Evolutionary conservation across 2,113 vertebrate genomes (phyloP), one percentile per base, ranked within the genome.

Genomic region (Haliaeetus leucogaster): DNA sequence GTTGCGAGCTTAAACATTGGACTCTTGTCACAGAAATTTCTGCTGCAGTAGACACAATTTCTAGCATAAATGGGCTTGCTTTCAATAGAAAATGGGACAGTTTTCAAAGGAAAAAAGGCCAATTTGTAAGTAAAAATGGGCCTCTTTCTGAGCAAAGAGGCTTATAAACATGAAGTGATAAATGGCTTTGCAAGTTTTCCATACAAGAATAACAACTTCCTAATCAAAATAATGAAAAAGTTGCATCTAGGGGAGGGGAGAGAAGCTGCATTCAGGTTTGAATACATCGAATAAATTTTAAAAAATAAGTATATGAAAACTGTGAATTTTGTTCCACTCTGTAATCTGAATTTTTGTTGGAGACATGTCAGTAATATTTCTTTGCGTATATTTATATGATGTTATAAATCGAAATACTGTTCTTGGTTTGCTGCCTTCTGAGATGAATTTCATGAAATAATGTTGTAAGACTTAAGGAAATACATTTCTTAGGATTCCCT

Each of bases 171-270:
- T 63, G 55, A 80, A 86, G 55, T 86, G 90, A 93, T 88, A 93
- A 94, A 95, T 91, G 58, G 32, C 74, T 78, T 86, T 91, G 29
- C 86, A 73, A 80, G 59, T 91, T 95, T 90, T 94, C 74, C 27
- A 7, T 83, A 47, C 50, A 80, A 88, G 87, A 93, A 77, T 77
- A 93, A 80, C 10, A 47, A 65, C 62, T 90, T 92, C 43, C 62
- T 90, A 91, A 93, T 94, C 59, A 85, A 95, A 96, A 83, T 93
- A 90, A 90, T 95, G 85, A 86, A 91, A 89, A 94, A 95, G n/a
- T 89, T 94, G 23, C 30, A 62, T 45, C 59, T 38, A 18, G 23
- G 16, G 30, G 23, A 55, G 29, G 82, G 9, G 22, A 65, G 30
- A 66, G 55, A 83, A 79, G 19, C 3, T 93, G 53, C n/a, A 34